Evolutionary conservation across 2,888 invertebrate species (phyloP), one percentile per base, ranked within the genome.

Genomic region (Blomia tropicalis): DNA sequence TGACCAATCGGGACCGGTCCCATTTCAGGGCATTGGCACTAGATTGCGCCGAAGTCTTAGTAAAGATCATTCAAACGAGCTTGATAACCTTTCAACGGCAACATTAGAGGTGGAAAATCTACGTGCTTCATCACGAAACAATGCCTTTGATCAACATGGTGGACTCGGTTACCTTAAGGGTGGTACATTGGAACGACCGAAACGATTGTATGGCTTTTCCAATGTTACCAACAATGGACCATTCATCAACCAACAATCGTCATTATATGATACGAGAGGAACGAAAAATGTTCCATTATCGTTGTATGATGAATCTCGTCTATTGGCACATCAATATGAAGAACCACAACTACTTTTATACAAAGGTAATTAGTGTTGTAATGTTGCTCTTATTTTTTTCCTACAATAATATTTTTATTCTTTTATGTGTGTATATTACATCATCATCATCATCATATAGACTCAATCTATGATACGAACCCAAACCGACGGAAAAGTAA

Each of bases 1-100:
- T 11, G 36, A 36, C 17, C 36, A 36, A 17, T 36, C 36, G 7
- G 36, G 51, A 11, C 2, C 29, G 4, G 56, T 56, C 2, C 56
- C 56, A 22, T 56, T 56, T 56, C 56, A 56, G 23, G 56, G 56
- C 29, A 56, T 56, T 25, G 56, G 56, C 29, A 56, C 56, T 14
- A 31, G 56, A 22, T 36, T 56, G n/a, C 2, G 56, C 14, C 56
- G 56, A n/a, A 27, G 29, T 19, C 56, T 27, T 22, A 32, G 32
- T 22, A 56, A 56, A 25, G 56, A 56, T 25, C 56, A 56, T 29
- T 56, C 56, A 2, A 56, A 11, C 2, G 56, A 54, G 4, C 29
- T 19, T 5, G 54, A 56, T 36, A 56, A 56, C 29, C 23, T 56
- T 11, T 56, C 56, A 1, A 54, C 22, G 4, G n/a, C 25, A 14